These are phyloP conservation scores for Acanthornis magna DNA, from an alignment of 2,797 vertebrate genomes.

Conservation along the genomic window DNA sequence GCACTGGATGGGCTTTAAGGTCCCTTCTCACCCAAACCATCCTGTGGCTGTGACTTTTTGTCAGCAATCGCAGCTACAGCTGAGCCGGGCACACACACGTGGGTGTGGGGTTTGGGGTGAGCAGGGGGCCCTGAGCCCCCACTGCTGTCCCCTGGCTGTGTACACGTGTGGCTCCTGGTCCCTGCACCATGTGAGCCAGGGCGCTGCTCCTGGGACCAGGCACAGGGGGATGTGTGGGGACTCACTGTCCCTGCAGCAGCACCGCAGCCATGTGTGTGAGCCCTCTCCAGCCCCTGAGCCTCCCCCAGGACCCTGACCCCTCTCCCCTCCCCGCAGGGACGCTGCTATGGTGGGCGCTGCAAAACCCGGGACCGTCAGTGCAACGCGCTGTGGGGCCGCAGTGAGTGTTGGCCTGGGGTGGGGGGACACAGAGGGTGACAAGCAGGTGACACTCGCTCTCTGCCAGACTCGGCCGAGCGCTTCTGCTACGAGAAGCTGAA, in stretches of 20 bases:
- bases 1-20: neutral
- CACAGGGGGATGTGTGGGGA: fast-evolving
- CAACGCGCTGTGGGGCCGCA: constrained; percentile 85
- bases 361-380: constrained; percentile 90
- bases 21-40: neutral
- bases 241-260: neutral
- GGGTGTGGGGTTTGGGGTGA: neutral
- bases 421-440: fast-evolving
- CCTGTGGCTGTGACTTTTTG: neutral
- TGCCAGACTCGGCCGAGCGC: constrained; percentile 85
- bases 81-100: fast-evolving
- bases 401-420: constrained; percentile 69
- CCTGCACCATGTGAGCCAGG: fast-evolving
- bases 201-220: neutral
- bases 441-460: neutral
- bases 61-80: fast-evolving
- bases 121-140: too few relatives aligned
- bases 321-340: constrained; percentile 77
- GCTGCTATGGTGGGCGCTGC: constrained; percentile 89
- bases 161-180: fast-evolving
- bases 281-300: too few relatives aligned
- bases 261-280: fast-evolving
- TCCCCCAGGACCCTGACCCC: too few relatives aligned
- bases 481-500: constrained; percentile 96
- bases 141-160: neutral